Conservation (phyloP, 30 jellyfish, hydroid and myxozoan genomes). For the Hydractinia echinata region DNA sequence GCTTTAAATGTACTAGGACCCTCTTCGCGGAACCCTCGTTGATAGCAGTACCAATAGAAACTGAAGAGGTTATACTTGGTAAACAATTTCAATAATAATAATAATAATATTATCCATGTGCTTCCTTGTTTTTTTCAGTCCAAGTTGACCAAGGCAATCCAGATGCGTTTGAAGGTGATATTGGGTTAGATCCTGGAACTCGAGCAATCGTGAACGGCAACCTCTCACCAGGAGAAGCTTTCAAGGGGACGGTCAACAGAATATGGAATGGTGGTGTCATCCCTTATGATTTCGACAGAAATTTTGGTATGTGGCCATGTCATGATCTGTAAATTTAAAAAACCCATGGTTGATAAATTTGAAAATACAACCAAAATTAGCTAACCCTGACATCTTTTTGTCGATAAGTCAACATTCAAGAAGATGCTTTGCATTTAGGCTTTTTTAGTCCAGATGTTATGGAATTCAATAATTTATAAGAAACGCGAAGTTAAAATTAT, state of each 20-base stretch:
- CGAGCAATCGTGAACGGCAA: slow-evolving; percentile 20
- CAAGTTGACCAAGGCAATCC: slow-evolving; percentile 20
- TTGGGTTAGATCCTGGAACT: slow-evolving; percentile 26
- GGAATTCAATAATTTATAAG: too few relatives aligned
- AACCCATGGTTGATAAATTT: neutral
- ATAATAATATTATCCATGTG: neutral
- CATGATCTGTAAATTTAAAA: neutral
- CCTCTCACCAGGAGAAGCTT: slow-evolving; percentile 8
- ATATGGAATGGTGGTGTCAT: slow-evolving; percentile 33
- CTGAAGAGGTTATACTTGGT: too few relatives aligned
- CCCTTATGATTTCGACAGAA: slow-evolving; percentile 10
- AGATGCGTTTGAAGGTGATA: slow-evolving; percentile 34
- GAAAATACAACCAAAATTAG: neutral
- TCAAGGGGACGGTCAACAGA: slow-evolving; percentile 10
- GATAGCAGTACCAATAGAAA: too few relatives aligned
- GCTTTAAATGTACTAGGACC: too few relatives aligned
- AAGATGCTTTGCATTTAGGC: too few relatives aligned
- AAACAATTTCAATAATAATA: neutral
- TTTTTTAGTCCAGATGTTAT: too few relatives aligned
- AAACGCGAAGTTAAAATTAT: too few relatives aligned
- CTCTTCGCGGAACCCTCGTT: too few relatives aligned
- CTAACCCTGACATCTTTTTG: neutral
- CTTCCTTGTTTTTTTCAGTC: neutral
- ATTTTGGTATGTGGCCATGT: slow-evolving; percentile 7
- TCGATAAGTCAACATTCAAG: too few relatives aligned